Evolutionary conservation across 2,888 invertebrate genomes (phyloP).

Genomic region (Drosophila testacea): DNA sequence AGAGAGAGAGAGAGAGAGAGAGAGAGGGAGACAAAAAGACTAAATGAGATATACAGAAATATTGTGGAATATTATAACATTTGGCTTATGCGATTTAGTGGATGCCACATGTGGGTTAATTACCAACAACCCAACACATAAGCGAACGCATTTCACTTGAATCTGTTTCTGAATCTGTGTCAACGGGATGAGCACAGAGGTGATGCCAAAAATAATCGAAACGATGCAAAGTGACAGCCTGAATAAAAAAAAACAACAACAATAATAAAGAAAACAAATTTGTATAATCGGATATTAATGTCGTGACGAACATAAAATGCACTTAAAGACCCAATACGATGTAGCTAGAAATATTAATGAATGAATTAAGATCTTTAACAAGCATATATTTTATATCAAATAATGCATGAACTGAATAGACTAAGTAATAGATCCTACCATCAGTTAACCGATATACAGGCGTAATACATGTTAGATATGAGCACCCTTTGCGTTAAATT

Average conservation of each 20-base stretch:
- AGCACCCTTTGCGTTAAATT: background rate
- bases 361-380: too few relatives aligned
- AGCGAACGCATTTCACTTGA: slow-evolving; percentile 55
- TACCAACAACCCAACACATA: slow-evolving; percentile 32
- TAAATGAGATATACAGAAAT: slow-evolving; percentile 22
- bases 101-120: slow-evolving; percentile 67
- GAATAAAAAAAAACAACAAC: slow-evolving; percentile 1
- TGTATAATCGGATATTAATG: background rate
- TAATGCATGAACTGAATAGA: too few relatives aligned
- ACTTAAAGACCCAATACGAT: background rate
- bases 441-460: too few relatives aligned
- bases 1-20: background rate
- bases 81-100: slow-evolving; percentile 31
- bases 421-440: too few relatives aligned
- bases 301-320: slow-evolving; percentile 12
- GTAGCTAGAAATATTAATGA: too few relatives aligned
- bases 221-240: slow-evolving; percentile 52
- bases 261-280: slow-evolving; percentile 32
- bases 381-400: too few relatives aligned
- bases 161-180: slow-evolving; percentile 71
- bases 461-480: background rate
- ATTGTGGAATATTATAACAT: slow-evolving; percentile 35
- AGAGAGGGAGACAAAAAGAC: slow-evolving; percentile 5
- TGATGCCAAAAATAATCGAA: slow-evolving; percentile 53
- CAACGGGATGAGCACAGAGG: slow-evolving; percentile 56